Base-by-base conservation (phyloP, 2,888 invertebrate genomes). In the Allacma fusca region DNA sequence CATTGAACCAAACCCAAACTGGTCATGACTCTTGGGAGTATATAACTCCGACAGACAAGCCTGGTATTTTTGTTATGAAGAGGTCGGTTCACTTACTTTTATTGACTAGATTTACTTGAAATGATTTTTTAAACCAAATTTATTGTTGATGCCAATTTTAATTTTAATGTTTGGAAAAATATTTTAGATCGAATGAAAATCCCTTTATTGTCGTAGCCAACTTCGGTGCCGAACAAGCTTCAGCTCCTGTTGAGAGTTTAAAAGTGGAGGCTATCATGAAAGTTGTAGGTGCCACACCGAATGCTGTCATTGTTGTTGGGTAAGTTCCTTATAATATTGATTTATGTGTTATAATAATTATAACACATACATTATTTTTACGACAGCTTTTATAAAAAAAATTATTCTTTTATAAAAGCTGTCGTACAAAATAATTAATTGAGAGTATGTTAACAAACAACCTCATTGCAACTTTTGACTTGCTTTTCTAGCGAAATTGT, bases 271-370 rank as follows among this genome's bases (percentile, higher is more conserved):
- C 19, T 16, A 59, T 69, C 28, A 69, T 69, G 1, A 21, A 21
- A 4, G 65, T 78, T 1, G 12, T 72, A 19, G 65, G 44, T 26
- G 72, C 70, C 16, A 76, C 78, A 28, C 76, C 76, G 1, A 78
- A 78, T 57, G 19, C 57, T 9, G 21, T 13, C 44, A 43, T 4
- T 2, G 21, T 5, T 21, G 7, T 21, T 4, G 16, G 16, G 57
- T 57, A 57, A 57, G 57, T 57, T 57, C 4, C 9, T 34, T 34
- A 19, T 7, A 21, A 34, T 34, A 34, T 34, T 34, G 34, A n/a
- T n/a, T n/a, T n/a, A n/a, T n/a, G n/a, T n/a, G n/a, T n/a, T n/a
- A n/a, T n/a, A n/a, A n/a, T n/a, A n/a, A n/a, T n/a, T n/a, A n/a
- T n/a, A n/a, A n/a, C n/a, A n/a, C n/a, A n/a, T n/a, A n/a, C n/a